These are phyloP conservation scores for Halcyon senegalensis DNA, from an alignment of 2,113 vertebrate species.

Conservation along the genomic window DNA sequence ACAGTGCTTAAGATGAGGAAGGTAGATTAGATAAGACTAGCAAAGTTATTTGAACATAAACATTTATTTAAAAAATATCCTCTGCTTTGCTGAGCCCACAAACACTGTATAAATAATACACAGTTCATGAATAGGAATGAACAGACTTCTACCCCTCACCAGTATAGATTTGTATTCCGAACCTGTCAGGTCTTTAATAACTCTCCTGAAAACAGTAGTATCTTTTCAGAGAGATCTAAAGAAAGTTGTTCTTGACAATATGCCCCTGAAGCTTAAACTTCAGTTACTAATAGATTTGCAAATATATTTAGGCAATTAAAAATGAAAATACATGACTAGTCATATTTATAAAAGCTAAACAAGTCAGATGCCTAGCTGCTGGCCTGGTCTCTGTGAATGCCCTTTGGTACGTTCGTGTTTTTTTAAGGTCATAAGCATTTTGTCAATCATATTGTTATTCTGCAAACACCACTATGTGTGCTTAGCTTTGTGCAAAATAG, in stretches of 20 bases:
- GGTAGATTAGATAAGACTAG: constrained; percentile 51
- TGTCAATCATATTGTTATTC: not conserved
- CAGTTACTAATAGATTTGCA: constrained; percentile 51
- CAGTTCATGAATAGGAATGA: constrained; percentile 63
- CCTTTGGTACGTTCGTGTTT: not conserved
- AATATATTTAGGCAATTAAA: constrained; percentile 21
- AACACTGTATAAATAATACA: constrained; percentile 67
- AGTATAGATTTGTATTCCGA: constrained; percentile 47
- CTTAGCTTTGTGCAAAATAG: not conserved
- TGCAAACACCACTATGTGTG: not conserved
- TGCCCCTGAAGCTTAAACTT: constrained; percentile 53
- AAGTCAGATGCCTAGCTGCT: not conserved
- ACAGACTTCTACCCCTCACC: not conserved
- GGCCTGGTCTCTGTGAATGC: not conserved
- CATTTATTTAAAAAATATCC: constrained; percentile 61
- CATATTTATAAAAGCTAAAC: not conserved
- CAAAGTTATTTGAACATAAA: constrained; percentile 65
- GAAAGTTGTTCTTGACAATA: constrained; percentile 48
- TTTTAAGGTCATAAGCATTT: not conserved
- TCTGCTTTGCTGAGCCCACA: constrained; percentile 48
- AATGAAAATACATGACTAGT: not conserved
- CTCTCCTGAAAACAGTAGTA: constrained; percentile 15
- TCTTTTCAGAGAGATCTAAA: constrained; percentile 43
- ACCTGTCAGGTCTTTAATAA: constrained; percentile 43
- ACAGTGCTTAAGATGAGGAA: constrained; percentile 27